Conservation (phyloP, 2,797 vertebrate genomes). For the Denticeps clupeoides region DNA sequence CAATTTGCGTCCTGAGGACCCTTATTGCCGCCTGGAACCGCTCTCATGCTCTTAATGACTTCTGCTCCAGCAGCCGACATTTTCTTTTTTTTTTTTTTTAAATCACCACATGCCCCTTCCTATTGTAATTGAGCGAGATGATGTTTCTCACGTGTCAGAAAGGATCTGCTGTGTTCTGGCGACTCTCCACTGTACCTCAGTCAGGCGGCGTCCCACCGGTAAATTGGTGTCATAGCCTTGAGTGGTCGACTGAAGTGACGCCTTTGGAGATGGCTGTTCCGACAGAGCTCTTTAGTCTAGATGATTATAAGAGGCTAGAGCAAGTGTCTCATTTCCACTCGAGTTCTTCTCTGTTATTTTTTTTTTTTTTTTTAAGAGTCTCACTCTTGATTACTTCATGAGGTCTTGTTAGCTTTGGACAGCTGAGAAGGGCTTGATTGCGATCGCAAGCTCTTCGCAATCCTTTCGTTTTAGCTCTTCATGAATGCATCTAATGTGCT, state of each 20-base stretch:
- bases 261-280: no score
- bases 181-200: neutral
- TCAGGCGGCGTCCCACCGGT: neutral
- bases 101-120: no score
- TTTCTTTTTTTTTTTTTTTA: no score
- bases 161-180: neutral
- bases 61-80: no score
- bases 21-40: no score
- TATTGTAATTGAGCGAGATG: neutral
- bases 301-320: slow-evolving; percentile 2
- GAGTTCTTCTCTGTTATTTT: neutral
- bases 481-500: slow-evolving; percentile 10
- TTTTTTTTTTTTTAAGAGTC: slow-evolving; percentile 14
- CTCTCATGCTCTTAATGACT: no score
- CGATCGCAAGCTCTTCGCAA: neutral
- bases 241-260: no score
- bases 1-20: no score
- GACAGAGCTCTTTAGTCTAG: neutral
- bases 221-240: neutral
- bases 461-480: slow-evolving; percentile 4
- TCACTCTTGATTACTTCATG: slow-evolving; percentile 13
- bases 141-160: neutral
- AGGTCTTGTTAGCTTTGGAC: neutral
- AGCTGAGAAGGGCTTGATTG: slow-evolving; percentile 7
- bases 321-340: slow-evolving; percentile 9